Percentiles rank a stretch among this genome's conserved stretches.
Conservation (phyloP, 2,797 vertebrate species). For the Siniperca undulata region DNA sequence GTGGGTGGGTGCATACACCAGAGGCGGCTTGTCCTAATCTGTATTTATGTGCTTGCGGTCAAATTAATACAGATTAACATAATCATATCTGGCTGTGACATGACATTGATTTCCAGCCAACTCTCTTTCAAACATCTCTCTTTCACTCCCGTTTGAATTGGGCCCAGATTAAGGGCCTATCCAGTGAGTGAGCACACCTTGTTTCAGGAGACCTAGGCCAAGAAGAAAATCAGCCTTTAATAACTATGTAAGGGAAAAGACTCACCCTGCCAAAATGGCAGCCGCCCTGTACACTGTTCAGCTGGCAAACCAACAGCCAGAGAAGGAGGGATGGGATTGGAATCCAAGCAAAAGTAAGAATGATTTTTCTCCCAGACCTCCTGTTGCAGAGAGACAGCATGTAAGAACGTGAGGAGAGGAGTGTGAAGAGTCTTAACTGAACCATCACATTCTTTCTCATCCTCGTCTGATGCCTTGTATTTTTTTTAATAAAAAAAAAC, state of each 20-base stretch:
- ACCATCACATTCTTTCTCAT: conserved; percentile 47
- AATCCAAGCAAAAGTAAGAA: conserved; percentile 62
- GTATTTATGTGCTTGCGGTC: conserved; percentile 65
- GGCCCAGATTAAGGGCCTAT: conserved; percentile 46
- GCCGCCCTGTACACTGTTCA: conserved; percentile 67
- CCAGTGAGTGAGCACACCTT: conserved; percentile 69
- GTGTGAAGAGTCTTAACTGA: conserved; percentile 59
- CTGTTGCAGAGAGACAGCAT: conserved; percentile 65
- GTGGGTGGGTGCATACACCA: conserved; percentile 27
- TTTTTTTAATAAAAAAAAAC: neutral
- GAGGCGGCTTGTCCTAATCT: conserved; percentile 45
- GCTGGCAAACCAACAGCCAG: conserved; percentile 56
- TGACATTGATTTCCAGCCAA: conserved; percentile 58
- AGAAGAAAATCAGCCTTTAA: conserved; percentile 67
- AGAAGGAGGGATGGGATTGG: conserved; percentile 61
- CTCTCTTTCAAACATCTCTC: conserved; percentile 47
- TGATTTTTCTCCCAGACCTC: conserved; percentile 66
- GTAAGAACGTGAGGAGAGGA: conserved; percentile 59
- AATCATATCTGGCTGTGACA: conserved; percentile 71
- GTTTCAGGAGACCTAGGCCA: conserved; percentile 53
- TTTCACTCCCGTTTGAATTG: conserved; percentile 50
- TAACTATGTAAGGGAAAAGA: conserved; percentile 71
- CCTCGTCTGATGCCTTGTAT: conserved; percentile 35
- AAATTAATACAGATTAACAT: conserved; percentile 71
- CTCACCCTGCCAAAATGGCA: conserved; percentile 74